Evolutionary conservation across 2,888 invertebrate genomes (phyloP).

Genomic region (Aleiodes testaceus): DNA sequence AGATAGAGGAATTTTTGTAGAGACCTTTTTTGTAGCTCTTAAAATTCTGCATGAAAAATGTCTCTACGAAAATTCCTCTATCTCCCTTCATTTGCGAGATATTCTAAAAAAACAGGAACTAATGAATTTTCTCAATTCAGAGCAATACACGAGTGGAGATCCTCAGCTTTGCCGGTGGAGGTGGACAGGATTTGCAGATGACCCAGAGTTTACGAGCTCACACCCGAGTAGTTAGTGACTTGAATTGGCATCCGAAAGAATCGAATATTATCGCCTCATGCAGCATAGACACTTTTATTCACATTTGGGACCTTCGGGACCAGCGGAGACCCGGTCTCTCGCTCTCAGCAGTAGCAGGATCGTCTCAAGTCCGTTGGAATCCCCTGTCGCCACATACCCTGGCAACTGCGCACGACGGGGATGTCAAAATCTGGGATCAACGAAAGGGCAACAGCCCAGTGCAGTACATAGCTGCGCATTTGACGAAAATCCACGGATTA

Average conservation of each 20-base stretch:
- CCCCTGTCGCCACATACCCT: conserved; percentile 86
- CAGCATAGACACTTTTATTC: conserved; percentile 94
- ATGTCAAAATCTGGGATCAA: conserved; percentile 96
- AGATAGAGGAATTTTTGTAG: no score
- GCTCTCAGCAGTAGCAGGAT: conserved; percentile 93
- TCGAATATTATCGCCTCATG: conserved; percentile 88
- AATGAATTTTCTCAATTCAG: conserved; percentile 73
- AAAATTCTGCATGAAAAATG: no score
- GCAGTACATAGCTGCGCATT: conserved; percentile 94
- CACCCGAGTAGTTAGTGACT: conserved; percentile 89
- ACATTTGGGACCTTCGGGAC: conserved; percentile 94
- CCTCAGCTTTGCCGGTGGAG: conserved; percentile 82
- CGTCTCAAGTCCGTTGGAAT: conserved; percentile 96
- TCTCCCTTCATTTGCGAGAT: not conserved
- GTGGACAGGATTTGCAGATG: conserved; percentile 78
- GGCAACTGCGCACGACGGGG: conserved; percentile 96
- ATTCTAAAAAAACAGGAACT: not conserved
- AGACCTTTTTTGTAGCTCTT: no score
- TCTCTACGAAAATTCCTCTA: no score
- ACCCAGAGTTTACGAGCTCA: conserved; percentile 85
- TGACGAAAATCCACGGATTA: conserved; percentile 89
- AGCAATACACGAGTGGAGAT: conserved; percentile 92
- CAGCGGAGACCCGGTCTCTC: conserved; percentile 87
- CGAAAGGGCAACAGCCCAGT: conserved; percentile 90
- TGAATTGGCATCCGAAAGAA: conserved; percentile 92